These are phyloP conservation scores for Myxocyprinus asiaticus DNA, from an alignment of 2,113 vertebrate species.

Conservation along the genomic window DNA sequence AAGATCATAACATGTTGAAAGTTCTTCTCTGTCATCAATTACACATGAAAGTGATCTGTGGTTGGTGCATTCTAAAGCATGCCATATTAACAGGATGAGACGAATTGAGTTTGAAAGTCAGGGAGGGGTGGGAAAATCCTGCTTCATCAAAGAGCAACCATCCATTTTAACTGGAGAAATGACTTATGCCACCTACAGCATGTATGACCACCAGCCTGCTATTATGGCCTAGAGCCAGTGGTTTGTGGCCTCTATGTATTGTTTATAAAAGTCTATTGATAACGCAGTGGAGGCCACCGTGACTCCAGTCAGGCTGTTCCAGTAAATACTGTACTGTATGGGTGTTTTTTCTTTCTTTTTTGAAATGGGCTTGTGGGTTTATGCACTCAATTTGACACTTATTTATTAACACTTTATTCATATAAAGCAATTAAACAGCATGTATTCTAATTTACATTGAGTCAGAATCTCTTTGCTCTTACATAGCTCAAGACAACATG, in stretches of 20 bases:
- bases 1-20: slow-evolving; percentile 10
- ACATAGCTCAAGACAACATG: background rate
- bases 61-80: background rate
- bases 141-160: slow-evolving; percentile 34
- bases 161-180: slow-evolving; percentile 7
- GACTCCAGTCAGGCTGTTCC: background rate
- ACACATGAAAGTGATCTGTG: slow-evolving; percentile 36
- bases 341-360: background rate
- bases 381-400: background rate
- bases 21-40: slow-evolving; percentile 43
- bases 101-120: slow-evolving; percentile 3
- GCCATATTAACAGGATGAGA: too few relatives aligned
- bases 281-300: background rate
- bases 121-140: slow-evolving; percentile 55
- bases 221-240: slow-evolving; percentile 38
- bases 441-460: background rate
- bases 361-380: background rate
- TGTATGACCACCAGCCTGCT: slow-evolving; percentile 30
- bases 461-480: background rate
- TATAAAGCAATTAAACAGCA: background rate
- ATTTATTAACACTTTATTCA: background rate
- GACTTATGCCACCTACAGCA: slow-evolving; percentile 35
- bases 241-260: slow-evolving; percentile 46
- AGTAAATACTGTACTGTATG: slow-evolving; percentile 5
- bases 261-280: slow-evolving; percentile 45